phyloP scores from a whole-genome alignment of 1,140 invertebrate species.

The Magallana angulata region DNA sequence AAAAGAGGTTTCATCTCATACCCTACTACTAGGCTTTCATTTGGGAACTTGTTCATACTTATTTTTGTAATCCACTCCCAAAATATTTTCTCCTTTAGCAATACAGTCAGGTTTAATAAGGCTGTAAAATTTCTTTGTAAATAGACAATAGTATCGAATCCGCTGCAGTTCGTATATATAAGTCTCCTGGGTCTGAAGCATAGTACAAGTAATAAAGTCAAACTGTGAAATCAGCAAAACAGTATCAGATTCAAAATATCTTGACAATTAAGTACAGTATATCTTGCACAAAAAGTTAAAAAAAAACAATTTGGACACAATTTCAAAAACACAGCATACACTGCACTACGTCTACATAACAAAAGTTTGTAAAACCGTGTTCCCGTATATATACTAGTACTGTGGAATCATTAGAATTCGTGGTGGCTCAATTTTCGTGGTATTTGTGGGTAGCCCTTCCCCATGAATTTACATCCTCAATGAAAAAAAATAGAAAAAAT shows the following conservation, averaged over 20 bases:
- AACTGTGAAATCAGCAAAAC: background rate
- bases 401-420: too few relatives aligned
- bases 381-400: constrained; percentile 5
- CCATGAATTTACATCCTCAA: too few relatives aligned
- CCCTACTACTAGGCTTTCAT: constrained; percentile 5
- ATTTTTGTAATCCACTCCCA: background rate
- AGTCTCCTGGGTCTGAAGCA: constrained; percentile 44
- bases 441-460: too few relatives aligned
- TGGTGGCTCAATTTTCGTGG: too few relatives aligned
- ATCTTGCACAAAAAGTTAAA: too few relatives aligned
- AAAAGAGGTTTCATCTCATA: constrained; percentile 32
- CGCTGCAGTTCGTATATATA: constrained; percentile 49
- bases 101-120: constrained; percentile 41
- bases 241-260: too few relatives aligned
- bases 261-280: too few relatives aligned
- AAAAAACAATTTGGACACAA: constrained; percentile 34
- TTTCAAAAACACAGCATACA: constrained; percentile 53
- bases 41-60: background rate
- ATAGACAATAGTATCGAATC: constrained; percentile 1
- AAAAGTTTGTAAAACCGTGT: constrained; percentile 22
- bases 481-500: too few relatives aligned
- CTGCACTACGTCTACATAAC: constrained; percentile 6
- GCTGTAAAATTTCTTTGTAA: constrained; percentile 37
- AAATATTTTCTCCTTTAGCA: background rate
- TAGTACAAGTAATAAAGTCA: constrained; percentile 28